These are phyloP conservation scores for Mastacembelus armatus DNA, from an alignment of 2,797 vertebrate species.

Conservation along the genomic window DNA sequence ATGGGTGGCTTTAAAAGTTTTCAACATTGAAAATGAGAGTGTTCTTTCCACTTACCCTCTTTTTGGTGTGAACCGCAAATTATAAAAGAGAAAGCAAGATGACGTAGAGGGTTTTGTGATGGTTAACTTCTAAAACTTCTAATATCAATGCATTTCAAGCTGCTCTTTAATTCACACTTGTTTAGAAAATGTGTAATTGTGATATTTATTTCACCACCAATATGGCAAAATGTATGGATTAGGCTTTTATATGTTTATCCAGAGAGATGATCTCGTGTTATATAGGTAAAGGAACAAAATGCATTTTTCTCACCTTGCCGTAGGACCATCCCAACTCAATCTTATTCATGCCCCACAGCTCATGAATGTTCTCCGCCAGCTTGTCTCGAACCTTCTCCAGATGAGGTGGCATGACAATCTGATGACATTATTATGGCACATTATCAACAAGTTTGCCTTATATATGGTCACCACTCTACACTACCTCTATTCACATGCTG, in stretches of 20 bases:
- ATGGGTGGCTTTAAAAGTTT: slow-evolving; percentile 66
- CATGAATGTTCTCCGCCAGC: slow-evolving; percentile 98
- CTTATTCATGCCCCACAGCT: slow-evolving; percentile 99
- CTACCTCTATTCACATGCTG: slow-evolving; percentile 17
- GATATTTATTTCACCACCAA: slow-evolving; percentile 44
- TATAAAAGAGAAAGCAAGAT: slow-evolving; percentile 90
- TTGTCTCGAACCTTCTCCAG: slow-evolving; percentile 97
- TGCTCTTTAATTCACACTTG: slow-evolving; percentile 32
- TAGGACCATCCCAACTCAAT: slow-evolving; percentile 98
- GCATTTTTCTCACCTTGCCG: slow-evolving; percentile 88
- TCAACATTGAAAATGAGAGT: slow-evolving; percentile 60
- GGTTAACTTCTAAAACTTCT: slow-evolving; percentile 49
- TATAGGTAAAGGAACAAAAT: background rate
- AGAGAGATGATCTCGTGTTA: slow-evolving; percentile 19
- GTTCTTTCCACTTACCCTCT: slow-evolving; percentile 87
- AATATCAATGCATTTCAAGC: slow-evolving; percentile 53
- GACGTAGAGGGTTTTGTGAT: slow-evolving; percentile 79
- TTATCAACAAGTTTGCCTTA: background rate
- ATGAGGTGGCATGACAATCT: slow-evolving; percentile 93
- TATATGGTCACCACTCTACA: no score
- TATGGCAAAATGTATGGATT: slow-evolving; percentile 61
- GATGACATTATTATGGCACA: slow-evolving; percentile 22
- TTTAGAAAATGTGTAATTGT: slow-evolving; percentile 39
- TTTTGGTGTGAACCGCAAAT: slow-evolving; percentile 87
- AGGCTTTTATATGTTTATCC: slow-evolving; percentile 21